phyloP scores from a whole-genome alignment of 2,888 invertebrate genomes.

The Apamea anceps region DNA sequence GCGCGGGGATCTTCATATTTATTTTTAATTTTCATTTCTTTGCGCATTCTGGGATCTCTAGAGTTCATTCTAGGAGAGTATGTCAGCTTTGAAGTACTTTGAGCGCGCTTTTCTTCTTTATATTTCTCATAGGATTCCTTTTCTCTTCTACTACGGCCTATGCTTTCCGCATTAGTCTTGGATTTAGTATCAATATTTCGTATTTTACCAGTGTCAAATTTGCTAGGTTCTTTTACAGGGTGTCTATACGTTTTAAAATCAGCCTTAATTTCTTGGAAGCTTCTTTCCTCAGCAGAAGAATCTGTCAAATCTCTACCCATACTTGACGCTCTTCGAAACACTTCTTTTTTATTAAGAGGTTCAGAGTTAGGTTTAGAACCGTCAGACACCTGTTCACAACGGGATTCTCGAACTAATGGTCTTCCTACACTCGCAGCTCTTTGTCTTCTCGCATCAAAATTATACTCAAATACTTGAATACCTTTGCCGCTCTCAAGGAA shows the following conservation, averaged over 20 bases:
- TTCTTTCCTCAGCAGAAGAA: slow-evolving; percentile 66
- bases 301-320: slow-evolving; percentile 76
- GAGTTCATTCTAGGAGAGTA: slow-evolving; percentile 79
- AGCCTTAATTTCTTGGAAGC: slow-evolving; percentile 82
- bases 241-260: slow-evolving; percentile 79
- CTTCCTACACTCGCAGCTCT: slow-evolving; percentile 85
- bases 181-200: slow-evolving; percentile 39
- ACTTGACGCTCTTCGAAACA: slow-evolving; percentile 80
- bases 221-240: slow-evolving; percentile 49
- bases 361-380: slow-evolving; percentile 25
- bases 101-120: slow-evolving; percentile 31
- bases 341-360: slow-evolving; percentile 58
- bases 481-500: slow-evolving; percentile 69
- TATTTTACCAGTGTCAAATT: slow-evolving; percentile 49
- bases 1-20: slow-evolving; percentile 62
- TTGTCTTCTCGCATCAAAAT: slow-evolving; percentile 77
- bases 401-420: slow-evolving; percentile 68
- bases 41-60: slow-evolving; percentile 80
- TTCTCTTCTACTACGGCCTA: slow-evolving; percentile 67
- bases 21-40: slow-evolving; percentile 57
- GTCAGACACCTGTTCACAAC: slow-evolving; percentile 56
- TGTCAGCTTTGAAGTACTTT: slow-evolving; percentile 28
- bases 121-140: slow-evolving; percentile 64
- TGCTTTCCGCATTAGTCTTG: slow-evolving; percentile 50
- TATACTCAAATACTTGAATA: slow-evolving; percentile 68